These are phyloP conservation scores for Automeris io DNA, from an alignment of 2,888 invertebrate genomes.

Conservation along the genomic window DNA sequence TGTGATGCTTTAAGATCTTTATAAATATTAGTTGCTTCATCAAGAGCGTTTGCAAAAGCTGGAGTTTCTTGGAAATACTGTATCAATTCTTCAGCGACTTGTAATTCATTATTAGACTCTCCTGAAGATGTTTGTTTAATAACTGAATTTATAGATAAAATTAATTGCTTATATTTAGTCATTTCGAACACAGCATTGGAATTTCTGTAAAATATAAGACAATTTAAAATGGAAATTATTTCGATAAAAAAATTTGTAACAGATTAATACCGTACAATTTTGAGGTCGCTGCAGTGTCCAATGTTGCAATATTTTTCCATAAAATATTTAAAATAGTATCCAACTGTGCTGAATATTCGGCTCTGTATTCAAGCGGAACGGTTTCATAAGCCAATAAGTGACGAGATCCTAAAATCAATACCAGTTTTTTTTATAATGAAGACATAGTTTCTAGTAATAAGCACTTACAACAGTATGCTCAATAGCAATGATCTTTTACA, in stretches of 20 bases:
- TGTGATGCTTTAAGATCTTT: slow-evolving; percentile 21
- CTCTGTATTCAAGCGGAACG: slow-evolving; percentile 70
- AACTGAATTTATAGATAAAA: slow-evolving; percentile 32
- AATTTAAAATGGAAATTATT: slow-evolving; percentile 4
- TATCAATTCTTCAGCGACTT: slow-evolving; percentile 15
- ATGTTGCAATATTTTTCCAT: slow-evolving; percentile 78
- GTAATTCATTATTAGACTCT: slow-evolving; percentile 2
- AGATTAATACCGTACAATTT: too few relatives aligned
- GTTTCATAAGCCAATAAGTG: slow-evolving; percentile 50
- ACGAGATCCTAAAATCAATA: slow-evolving; percentile 34
- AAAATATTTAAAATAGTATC: slow-evolving; percentile 67
- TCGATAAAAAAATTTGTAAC: too few relatives aligned
- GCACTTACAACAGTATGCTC: neutral
- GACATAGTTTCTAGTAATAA: neutral
- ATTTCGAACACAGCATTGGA: slow-evolving; percentile 48
- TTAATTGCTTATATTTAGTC: slow-evolving; percentile 46
- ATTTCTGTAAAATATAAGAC: slow-evolving; percentile 34
- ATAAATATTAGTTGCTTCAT: slow-evolving; percentile 30
- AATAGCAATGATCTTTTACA: too few relatives aligned
- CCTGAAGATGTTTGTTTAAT: slow-evolving; percentile 6
- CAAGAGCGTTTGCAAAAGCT: slow-evolving; percentile 26
- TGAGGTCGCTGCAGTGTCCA: slow-evolving; percentile 60
- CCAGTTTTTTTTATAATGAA: neutral
- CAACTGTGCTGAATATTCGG: slow-evolving; percentile 65
- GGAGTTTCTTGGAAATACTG: slow-evolving; percentile 15